These are phyloP conservation scores for Acronicta psi DNA, from an alignment of 2,888 invertebrate genomes.

Conservation along the genomic window DNA sequence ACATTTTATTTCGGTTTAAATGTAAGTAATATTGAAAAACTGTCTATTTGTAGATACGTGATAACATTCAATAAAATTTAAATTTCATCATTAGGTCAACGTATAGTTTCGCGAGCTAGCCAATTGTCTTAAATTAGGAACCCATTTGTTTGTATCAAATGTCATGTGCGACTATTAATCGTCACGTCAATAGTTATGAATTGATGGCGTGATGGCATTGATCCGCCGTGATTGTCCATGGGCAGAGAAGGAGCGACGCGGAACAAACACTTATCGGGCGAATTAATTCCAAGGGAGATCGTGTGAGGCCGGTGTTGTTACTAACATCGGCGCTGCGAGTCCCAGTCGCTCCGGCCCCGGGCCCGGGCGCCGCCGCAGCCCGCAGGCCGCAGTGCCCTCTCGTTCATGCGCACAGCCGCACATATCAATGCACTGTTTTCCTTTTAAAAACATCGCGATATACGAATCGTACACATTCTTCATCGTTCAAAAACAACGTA, in stretches of 20 bases:
- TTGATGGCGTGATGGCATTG: conserved; percentile 49
- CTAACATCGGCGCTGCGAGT: conserved; percentile 39
- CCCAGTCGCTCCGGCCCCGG: conserved; percentile 32
- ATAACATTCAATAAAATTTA: conserved; percentile 57
- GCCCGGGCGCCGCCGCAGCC: conserved; percentile 19
- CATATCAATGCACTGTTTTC: conserved; percentile 59
- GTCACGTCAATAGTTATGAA: conserved; percentile 62
- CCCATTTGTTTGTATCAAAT: conserved; percentile 78
- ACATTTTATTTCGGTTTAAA: conserved; percentile 38
- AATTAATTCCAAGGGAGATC: conserved; percentile 62
- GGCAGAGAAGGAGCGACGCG: conserved; percentile 47
- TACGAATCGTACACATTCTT: conserved; percentile 60
- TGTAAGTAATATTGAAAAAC: conserved; percentile 51
- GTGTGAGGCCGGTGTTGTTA: conserved; percentile 55
- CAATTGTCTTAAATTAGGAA: conserved; percentile 83
- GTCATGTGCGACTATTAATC: conserved; percentile 70
- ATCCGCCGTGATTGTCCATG: conserved; percentile 54
- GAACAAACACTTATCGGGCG: conserved; percentile 55
- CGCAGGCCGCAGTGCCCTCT: conserved; percentile 54
- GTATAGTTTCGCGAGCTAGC: conserved; percentile 66
- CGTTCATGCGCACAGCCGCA: conserved; percentile 75
- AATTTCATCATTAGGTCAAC: conserved; percentile 59
- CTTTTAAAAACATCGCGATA: conserved; percentile 70
- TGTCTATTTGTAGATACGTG: conserved; percentile 15
- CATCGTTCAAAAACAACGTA: conserved; percentile 59